A percentile compares a stretch with the other conserved stretches of the same genome.
Evolutionary conservation across 2,888 invertebrate genomes (phyloP).

Genomic region (Brachynemurus nebulosus): DNA sequence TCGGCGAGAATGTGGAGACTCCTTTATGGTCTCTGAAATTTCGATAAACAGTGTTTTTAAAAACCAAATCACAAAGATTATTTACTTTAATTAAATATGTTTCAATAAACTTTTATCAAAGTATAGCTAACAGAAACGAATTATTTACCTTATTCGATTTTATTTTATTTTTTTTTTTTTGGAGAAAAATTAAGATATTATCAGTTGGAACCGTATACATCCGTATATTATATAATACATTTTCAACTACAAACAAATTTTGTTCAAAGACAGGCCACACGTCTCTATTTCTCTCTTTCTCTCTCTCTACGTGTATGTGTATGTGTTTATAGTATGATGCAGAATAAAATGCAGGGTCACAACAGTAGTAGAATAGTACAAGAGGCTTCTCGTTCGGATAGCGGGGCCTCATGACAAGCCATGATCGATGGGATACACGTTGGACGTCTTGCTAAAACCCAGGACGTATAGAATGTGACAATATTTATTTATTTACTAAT

Average conservation of each 20-base stretch:
- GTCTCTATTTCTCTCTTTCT: too few relatives aligned
- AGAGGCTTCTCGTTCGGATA: too few relatives aligned
- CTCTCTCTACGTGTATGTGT: neutral
- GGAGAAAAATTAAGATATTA: neutral
- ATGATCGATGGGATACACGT: neutral
- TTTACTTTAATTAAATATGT: too few relatives aligned
- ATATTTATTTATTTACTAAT: neutral
- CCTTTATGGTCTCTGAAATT: too few relatives aligned
- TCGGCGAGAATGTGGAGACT: too few relatives aligned
- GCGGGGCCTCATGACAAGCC: neutral
- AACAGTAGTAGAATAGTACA: too few relatives aligned
- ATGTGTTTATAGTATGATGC: neutral
- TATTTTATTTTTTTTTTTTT: neutral
- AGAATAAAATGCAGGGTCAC: neutral
- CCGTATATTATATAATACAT: neutral
- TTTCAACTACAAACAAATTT: neutral
- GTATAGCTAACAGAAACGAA: neutral
- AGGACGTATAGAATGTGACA: conserved; percentile 1
- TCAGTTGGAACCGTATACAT: too few relatives aligned
- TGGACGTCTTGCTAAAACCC: too few relatives aligned
- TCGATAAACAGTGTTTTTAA: too few relatives aligned
- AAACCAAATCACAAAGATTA: too few relatives aligned
- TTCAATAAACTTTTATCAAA: too few relatives aligned
- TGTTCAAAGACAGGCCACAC: too few relatives aligned
- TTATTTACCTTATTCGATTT: neutral